Base-by-base conservation (phyloP, 64 coral and sea anemone species). In the Actinia tenebrosa region DNA sequence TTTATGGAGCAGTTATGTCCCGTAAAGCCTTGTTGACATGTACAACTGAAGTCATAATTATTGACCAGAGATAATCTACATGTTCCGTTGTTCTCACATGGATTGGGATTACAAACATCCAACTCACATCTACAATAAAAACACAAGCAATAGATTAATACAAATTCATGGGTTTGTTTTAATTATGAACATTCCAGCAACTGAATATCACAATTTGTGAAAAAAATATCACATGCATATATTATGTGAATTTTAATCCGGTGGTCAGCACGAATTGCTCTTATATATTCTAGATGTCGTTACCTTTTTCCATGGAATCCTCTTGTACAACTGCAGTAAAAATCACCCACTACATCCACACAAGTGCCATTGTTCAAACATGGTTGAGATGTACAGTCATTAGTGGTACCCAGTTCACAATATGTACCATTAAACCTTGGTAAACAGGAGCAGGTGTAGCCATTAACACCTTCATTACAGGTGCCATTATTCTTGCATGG, bases 301-400 rank as follows among this genome's bases (percentile, higher is more conserved):
- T n/a, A 84, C 83, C 83, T 54, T 60, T 60, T 63, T 11, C 83
- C 83, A 43, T 54, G 43, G 50, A 89, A 94, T 86, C 88, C 95
- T 56, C 44, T 47, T 11, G 80, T 81, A 45, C 95, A 98, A 8
- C 44, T 77, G 64, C 95, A 98, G 18, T 62, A 80, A 79, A 94
- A 94, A n/a, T 87, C 83, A 80, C 89, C 91, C 22, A 94, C 71
- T 81, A 71, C 89, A 84, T 95, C 94, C 1, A 87, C 17, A 89
- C 94, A 95, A 17, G 90, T 89, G 23, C 89, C 94, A 84, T 87
- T 37, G 30, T 37, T 37, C 30, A 37, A 37, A 37, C 30, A 37
- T 37, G 30, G 30, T 37, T 37, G 30, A 45, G 58, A 46, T 58
- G 62, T 16, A 71, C 94, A 95, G 66, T 95, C 94, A 84, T 92